Percentiles rank a stretch among this genome's conserved stretches.
Conservation (phyloP, 2,113 vertebrate species). For the Sus scrofa region T2T-Sscrofa CM000821.6:9662001-9662500, state of each 20-base stretch:
- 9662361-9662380: background rate
- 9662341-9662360: background rate
- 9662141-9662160: background rate
- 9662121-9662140: slow-evolving; percentile 21
- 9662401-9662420: background rate
- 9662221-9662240: background rate
- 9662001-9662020: slow-evolving; percentile 81
- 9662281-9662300: background rate
- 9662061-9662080: slow-evolving; percentile 78
- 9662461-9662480: background rate
- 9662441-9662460: background rate
- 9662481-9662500: background rate
- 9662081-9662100: slow-evolving; percentile 67
- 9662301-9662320: background rate
- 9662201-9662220: background rate
- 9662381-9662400: background rate
- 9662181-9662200: background rate
- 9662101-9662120: slow-evolving; percentile 73
- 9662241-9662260: background rate
- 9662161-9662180: slow-evolving; percentile 33
- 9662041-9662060: slow-evolving; percentile 79
- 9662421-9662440: background rate
- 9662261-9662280: background rate
- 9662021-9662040: slow-evolving; percentile 83
- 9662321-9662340: background rate